Base-by-base conservation (phyloP, 37 sponge, comb jelly and placozoan species). In the Chondrosia reniformis region DNA sequence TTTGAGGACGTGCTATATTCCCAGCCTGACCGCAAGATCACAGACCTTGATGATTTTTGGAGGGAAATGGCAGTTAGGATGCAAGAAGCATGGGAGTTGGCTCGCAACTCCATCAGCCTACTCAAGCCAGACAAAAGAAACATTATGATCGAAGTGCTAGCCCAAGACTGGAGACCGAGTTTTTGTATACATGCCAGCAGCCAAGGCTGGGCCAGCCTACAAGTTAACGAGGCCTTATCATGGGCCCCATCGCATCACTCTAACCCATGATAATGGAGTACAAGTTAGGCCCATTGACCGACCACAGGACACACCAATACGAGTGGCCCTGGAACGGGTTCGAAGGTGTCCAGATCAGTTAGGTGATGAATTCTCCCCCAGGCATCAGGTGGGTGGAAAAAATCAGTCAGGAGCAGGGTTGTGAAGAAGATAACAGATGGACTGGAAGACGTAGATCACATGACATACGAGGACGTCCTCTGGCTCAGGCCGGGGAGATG, bases 111-210 rank as follows among this genome's bases (percentile, higher is more conserved):
- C 22, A 33, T 83, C 3, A 17, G 41, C 21, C 19, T 33, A 66
- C 84, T 28, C 84, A 83, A 32, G 13, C 15, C 17, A 25, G 31
- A 13, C 77, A 83, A 30, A 83, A 83, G 45, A 52, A 33, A 19
- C 58, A 83, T 38, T 43, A 76, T 41, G 84, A 83, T 56, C 46
- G 67, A 2, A 17, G 4, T 33, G 61, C 75, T 3, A 76, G 33
- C 19, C 2, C 4, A 12, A 54, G 2, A 25, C 24, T n/a, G 84
- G 84, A 31, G 77, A 83, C 0, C 54, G 77, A 30, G 84, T 83
- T 12, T 63, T 83, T 8, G 63, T 82, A 38, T 73, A 34, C 41
- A 82, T 82, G 83, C 80, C 80, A 36, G 55, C 80, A 32, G 46
- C 31, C 36, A 46, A 36, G 55, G 5, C 55, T 44, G 80, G 80